phyloP scores from a whole-genome alignment of 2,888 invertebrate genomes.

The Xylota sylvarum region DNA sequence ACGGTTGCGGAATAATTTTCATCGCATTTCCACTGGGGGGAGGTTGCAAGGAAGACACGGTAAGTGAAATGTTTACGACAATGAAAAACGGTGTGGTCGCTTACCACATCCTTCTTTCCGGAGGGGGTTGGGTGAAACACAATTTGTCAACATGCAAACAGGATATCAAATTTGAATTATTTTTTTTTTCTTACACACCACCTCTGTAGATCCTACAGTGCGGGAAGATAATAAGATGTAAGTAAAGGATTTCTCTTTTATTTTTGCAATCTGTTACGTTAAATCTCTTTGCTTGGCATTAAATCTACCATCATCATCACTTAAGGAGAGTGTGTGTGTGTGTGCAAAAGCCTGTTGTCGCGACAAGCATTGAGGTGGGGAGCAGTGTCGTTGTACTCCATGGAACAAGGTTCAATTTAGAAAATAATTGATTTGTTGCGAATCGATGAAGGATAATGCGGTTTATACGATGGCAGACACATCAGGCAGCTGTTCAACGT shows the following conservation, averaged over 20 bases:
- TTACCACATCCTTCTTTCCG: constrained; percentile 51
- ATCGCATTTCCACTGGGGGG: constrained; percentile 29
- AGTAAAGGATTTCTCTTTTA: constrained; percentile 73
- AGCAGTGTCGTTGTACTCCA: constrained; percentile 35
- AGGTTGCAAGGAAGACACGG: constrained; percentile 72
- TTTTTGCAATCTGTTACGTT: constrained; percentile 75
- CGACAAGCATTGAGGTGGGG: constrained; percentile 35
- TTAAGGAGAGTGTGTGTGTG: constrained; percentile 57
- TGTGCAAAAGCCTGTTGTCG: constrained; percentile 44
- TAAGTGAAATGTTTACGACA: constrained; percentile 80
- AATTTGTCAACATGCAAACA: constrained; percentile 77
- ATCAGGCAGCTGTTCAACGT: constrained; percentile 41
- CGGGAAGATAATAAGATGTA: constrained; percentile 72
- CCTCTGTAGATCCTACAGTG: constrained; percentile 30
- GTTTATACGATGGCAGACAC: constrained; percentile 59
- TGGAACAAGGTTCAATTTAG: constrained; percentile 71
- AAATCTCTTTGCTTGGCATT: constrained; percentile 72
- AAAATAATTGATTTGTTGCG: constrained; percentile 75
- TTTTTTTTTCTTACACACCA: constrained; percentile 32
- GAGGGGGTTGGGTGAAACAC: constrained; percentile 55
- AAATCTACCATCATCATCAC: constrained; percentile 72
- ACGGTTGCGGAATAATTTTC: constrained; percentile 65
- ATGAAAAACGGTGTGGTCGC: constrained; percentile 78
- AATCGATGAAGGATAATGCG: constrained; percentile 75
- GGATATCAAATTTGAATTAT: constrained; percentile 77